phyloP scores from a whole-genome alignment of 2,113 vertebrate genomes.

The Phyllostomus discolor region DNA sequence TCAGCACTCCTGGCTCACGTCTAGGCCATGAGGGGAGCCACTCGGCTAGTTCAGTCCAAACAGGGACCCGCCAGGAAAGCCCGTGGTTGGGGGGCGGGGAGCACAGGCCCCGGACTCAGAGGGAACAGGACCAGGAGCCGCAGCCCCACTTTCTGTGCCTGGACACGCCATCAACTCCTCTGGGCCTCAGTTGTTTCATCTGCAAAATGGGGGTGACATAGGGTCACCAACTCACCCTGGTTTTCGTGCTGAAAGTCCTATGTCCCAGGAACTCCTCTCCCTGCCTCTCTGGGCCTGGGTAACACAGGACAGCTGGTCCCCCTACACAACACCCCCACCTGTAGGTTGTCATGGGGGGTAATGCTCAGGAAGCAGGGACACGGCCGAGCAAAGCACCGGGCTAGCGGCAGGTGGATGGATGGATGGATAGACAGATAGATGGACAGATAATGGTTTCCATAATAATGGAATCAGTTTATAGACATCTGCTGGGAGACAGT shows the following conservation, averaged over 20 bases:
- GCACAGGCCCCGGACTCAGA: neutral
- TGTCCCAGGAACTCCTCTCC: neutral
- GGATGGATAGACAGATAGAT: neutral
- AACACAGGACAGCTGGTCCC: neutral
- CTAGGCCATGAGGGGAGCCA: too few species aligned
- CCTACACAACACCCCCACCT: neutral
- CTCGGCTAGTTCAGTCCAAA: neutral
- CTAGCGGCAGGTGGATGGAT: neutral
- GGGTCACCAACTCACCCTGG: neutral
- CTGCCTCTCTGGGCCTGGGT: neutral
- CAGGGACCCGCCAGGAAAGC: too few species aligned
- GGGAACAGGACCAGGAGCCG: too few species aligned
- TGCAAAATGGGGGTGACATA: neutral
- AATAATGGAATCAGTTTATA: neutral
- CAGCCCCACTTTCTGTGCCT: neutral
- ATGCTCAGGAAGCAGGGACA: rapidly evolving
- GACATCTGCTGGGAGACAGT: neutral
- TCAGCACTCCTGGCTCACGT: neutral
- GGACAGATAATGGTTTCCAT: neutral
- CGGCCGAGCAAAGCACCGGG: neutral
- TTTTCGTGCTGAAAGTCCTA: neutral
- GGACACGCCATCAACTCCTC: neutral
- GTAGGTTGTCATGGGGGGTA: too few species aligned
- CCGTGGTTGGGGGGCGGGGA: too few species aligned
- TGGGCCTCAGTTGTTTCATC: neutral